phyloP scores from a whole-genome alignment of 2,888 invertebrate species.

The Polymixis lichenea region DNA sequence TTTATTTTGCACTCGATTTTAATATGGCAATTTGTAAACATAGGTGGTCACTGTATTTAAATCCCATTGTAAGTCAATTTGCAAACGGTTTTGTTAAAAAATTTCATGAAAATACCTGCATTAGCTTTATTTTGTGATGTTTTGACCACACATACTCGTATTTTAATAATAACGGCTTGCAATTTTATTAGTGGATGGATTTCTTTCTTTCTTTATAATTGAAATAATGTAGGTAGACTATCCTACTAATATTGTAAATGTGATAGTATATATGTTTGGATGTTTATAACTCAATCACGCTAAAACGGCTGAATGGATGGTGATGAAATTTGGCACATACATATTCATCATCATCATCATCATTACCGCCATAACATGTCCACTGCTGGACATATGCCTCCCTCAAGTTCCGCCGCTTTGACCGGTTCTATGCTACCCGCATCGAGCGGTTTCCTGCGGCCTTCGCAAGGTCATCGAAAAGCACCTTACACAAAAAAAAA shows the following conservation, averaged over 20 bases:
- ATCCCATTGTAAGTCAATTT: background rate
- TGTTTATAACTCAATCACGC: background rate
- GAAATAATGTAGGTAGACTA: background rate
- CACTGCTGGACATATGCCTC: too few species aligned
- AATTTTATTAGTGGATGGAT: background rate
- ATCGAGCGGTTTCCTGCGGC: too few species aligned
- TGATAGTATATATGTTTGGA: background rate
- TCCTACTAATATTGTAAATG: background rate
- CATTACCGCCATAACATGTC: too few species aligned
- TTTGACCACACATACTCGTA: background rate
- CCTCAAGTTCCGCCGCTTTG: too few species aligned
- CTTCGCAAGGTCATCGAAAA: too few species aligned
- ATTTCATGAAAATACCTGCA: background rate
- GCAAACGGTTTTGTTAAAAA: background rate
- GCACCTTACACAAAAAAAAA: too few species aligned
- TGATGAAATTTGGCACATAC: background rate
- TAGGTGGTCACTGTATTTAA: background rate
- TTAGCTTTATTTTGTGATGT: background rate
- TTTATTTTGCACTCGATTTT: background rate
- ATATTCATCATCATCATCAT: too few species aligned
- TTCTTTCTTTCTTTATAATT: background rate
- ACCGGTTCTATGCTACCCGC: too few species aligned
- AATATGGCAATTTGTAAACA: background rate
- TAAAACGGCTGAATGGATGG: background rate
- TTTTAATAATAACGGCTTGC: background rate